phyloP scores from a whole-genome alignment of 2,797 vertebrate genomes.

The Oceanodroma leucorhoa region DNA sequence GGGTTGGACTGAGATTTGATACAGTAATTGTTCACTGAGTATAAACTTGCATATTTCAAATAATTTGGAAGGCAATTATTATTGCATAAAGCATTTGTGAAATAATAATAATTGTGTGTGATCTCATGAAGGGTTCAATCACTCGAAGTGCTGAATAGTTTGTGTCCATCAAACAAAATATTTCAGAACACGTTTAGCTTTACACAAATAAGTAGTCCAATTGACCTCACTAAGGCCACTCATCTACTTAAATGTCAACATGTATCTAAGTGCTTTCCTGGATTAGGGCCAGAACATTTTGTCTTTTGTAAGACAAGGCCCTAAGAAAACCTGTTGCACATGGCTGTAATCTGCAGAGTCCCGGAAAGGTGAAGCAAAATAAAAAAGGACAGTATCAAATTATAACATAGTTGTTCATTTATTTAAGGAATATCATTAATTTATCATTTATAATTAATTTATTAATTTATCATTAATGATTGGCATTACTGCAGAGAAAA shows the following conservation, averaged over 20 bases:
- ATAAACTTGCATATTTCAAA: background rate
- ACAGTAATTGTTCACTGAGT: background rate
- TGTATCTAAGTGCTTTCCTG: slow-evolving; percentile 67
- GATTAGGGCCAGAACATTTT: slow-evolving; percentile 52
- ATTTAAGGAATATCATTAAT: background rate
- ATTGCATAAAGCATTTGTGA: background rate
- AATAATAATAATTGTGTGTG: background rate
- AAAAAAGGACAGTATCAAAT: background rate
- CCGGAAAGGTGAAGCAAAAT: background rate
- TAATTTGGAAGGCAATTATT: background rate
- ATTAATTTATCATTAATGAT: background rate
- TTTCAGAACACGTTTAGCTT: slow-evolving; percentile 47
- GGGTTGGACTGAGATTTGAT: background rate
- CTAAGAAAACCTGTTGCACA: slow-evolving; percentile 34
- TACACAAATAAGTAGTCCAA: slow-evolving; percentile 40
- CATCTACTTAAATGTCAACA: slow-evolving; percentile 64
- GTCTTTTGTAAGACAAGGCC: slow-evolving; percentile 19
- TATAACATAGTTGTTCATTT: background rate
- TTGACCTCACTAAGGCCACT: slow-evolving; percentile 56
- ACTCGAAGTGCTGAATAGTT: background rate
- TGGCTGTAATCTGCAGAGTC: background rate
- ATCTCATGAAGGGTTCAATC: background rate
- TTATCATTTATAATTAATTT: background rate
- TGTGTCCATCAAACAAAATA: background rate
- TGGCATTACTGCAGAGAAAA: background rate